phyloP scores from a whole-genome alignment of 2,888 invertebrate species.

The Lithosia quadra region DNA sequence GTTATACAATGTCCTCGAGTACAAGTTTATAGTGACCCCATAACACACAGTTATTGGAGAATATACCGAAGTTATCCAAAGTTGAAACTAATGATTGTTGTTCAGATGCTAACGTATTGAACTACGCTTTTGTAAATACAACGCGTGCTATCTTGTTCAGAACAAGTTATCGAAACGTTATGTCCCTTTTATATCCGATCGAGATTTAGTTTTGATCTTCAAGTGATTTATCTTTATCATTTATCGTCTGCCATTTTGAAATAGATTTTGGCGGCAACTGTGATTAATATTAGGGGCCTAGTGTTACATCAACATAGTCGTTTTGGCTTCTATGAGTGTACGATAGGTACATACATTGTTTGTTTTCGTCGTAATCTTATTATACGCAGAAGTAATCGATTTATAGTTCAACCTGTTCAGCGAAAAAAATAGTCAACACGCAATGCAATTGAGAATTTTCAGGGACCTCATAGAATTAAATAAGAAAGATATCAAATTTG shows the following conservation, averaged over 20 bases:
- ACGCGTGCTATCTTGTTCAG: conserved; percentile 54
- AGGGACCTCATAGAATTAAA: background rate
- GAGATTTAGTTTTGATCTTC: conserved; percentile 28
- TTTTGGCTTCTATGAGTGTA: too few species aligned
- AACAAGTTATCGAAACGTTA: conserved; percentile 48
- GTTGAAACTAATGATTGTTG: conserved; percentile 64
- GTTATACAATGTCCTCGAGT: conserved; percentile 52
- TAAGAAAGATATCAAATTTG: background rate
- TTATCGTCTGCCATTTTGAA: conserved; percentile 27
- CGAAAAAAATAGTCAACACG: background rate
- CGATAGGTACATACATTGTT: background rate
- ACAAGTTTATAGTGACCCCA: conserved; percentile 58
- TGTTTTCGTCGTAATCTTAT: background rate
- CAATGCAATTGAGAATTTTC: background rate
- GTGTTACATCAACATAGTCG: background rate
- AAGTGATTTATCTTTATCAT: conserved; percentile 31
- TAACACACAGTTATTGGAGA: conserved; percentile 55
- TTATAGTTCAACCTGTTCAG: background rate
- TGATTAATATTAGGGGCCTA: conserved; percentile 21
- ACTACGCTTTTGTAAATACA: conserved; percentile 65
- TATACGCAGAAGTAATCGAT: background rate
- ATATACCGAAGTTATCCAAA: conserved; percentile 72
- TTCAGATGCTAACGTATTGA: conserved; percentile 51
- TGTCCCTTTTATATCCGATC: conserved; percentile 34
- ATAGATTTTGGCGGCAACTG: conserved; percentile 20